Evolutionary conservation across 2,888 invertebrate genomes (phyloP).

Genomic region (Adelognathus sp.): DNA sequence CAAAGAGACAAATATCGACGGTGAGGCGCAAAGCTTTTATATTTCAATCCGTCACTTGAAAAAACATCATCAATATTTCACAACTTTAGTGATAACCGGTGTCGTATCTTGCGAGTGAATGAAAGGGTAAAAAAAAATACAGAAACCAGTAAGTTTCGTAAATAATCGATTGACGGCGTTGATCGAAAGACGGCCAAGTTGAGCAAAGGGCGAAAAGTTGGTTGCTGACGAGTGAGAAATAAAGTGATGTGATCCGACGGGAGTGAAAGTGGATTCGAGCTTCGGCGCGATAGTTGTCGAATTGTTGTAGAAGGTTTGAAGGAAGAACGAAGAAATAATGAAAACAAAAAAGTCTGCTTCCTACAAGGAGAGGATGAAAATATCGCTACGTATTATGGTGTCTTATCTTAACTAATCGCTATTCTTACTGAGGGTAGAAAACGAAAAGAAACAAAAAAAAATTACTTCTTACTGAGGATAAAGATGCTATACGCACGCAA

Average conservation of each 20-base stretch:
- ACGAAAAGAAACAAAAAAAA: constrained; percentile 32
- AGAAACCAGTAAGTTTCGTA: constrained; percentile 25
- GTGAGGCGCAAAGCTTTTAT: constrained; percentile 2
- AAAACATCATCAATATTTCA: constrained; percentile 8
- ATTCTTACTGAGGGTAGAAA: constrained; percentile 70
- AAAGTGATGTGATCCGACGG: background rate
- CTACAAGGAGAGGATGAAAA: constrained; percentile 62
- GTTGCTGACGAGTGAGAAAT: no score
- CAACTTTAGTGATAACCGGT: constrained; percentile 32
- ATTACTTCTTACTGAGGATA: constrained; percentile 53
- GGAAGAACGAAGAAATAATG: constrained; percentile 14
- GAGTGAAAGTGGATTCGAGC: constrained; percentile 7
- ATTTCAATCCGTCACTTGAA: constrained; percentile 13
- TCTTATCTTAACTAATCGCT: constrained; percentile 76
- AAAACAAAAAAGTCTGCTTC: constrained; percentile 56
- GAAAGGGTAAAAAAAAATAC: background rate
- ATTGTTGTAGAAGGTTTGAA: background rate
- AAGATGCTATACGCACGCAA: constrained; percentile 60
- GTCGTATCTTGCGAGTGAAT: constrained; percentile 17
- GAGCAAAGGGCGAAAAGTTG: background rate
- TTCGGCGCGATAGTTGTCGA: background rate
- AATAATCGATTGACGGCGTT: background rate
- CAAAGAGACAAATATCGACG: constrained; percentile 20
- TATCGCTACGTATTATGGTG: constrained; percentile 78
- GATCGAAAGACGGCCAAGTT: background rate